Evolutionary conservation across 2,888 invertebrate species (phyloP).

Genomic region (Calliopum simillimum): DNA sequence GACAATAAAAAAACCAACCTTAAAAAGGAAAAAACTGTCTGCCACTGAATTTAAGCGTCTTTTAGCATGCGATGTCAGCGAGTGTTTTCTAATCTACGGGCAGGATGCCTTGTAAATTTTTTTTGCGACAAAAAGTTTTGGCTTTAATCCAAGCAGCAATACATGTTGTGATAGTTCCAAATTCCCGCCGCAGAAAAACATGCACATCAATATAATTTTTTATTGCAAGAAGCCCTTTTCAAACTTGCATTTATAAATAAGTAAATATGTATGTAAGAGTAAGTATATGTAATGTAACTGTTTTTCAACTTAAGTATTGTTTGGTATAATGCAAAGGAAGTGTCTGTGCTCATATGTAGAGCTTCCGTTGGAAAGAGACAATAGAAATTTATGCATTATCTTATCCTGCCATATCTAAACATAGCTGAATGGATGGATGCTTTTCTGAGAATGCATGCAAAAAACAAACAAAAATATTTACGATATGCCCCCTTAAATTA

Average conservation of each 20-base stretch:
- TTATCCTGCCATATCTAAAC: too few species aligned
- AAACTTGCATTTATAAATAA: too few species aligned
- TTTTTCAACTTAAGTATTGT: too few species aligned
- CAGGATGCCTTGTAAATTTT: background rate
- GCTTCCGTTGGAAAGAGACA: constrained; percentile 9
- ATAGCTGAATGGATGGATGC: too few species aligned
- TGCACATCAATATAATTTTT: background rate
- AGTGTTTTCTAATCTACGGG: background rate
- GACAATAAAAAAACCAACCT: too few species aligned
- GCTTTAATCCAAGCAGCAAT: constrained; percentile 1
- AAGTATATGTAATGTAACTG: too few species aligned
- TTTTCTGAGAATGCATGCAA: background rate
- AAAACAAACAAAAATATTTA: background rate
- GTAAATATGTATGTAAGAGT: too few species aligned
- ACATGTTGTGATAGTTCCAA: too few species aligned
- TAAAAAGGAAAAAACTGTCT: background rate
- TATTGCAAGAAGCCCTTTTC: too few species aligned
- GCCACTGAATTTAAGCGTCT: background rate
- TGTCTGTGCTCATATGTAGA: background rate
- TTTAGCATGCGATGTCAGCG: background rate
- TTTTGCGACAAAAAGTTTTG: background rate
- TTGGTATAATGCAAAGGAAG: constrained; percentile 11
- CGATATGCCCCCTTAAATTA: constrained; percentile 17
- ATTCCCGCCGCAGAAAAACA: background rate
- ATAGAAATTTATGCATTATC: background rate